phyloP scores from a whole-genome alignment of 2,888 invertebrate species.

The Mesochorus sp. region DNA sequence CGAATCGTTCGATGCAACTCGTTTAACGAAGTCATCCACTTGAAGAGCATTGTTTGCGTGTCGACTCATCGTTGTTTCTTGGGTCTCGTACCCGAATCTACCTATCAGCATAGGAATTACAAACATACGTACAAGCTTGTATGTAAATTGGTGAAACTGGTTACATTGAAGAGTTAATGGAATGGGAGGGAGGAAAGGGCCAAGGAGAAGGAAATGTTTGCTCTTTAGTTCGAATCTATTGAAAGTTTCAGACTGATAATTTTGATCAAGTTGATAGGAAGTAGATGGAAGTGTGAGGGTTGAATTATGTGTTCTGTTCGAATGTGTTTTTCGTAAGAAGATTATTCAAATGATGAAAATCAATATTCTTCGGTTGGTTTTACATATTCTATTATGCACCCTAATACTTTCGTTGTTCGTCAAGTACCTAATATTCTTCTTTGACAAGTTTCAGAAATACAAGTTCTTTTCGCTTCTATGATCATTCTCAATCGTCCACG shows the following conservation, averaged over 20 bases:
- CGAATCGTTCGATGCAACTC: conserved; percentile 15
- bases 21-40: conserved; percentile 53
- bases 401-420: not conserved
- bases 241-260: not conserved
- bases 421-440: not conserved
- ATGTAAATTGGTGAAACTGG: not conserved
- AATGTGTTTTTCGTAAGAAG: not conserved
- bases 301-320: not conserved
- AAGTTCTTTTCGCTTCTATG: not conserved
- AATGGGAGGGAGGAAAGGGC: not conserved
- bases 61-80: conserved; percentile 19
- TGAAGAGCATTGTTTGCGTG: conserved; percentile 46
- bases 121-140: not conserved
- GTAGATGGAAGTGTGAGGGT: not conserved
- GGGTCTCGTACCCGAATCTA: not conserved
- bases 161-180: conserved; percentile 4
- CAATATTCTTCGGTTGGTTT: not conserved
- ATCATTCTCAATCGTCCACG: not conserved
- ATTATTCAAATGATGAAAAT: no score
- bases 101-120: not conserved
- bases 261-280: not conserved
- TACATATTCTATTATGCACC: not conserved
- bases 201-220: not conserved
- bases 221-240: not conserved
- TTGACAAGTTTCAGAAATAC: not conserved